Base-by-base conservation (phyloP, 2,888 invertebrate species). In the Priocnemis perturbator region DNA sequence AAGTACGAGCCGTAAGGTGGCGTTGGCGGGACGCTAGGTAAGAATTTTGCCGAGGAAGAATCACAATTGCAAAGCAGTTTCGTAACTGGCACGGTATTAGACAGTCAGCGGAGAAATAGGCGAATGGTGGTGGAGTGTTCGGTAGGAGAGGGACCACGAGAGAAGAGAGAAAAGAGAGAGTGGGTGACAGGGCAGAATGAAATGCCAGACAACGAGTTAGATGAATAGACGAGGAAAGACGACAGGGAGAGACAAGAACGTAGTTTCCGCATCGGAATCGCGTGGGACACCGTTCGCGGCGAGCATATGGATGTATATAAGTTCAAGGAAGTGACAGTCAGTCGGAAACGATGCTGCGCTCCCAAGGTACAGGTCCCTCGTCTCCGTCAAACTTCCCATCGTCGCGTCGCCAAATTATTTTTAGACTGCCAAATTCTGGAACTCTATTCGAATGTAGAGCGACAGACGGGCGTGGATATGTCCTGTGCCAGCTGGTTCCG, bases 21-120 rank as follows among this genome's bases (percentile, higher is more conserved):
- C 44, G 55, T 62, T 48, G 53, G 63, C 53, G 56, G 62, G 62
- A 60, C 67, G 37, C 47, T 61, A 69, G 58, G 69, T 71, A 74
- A 73, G 77, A 78, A 78, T 78, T 79, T 73, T 60, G 55, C 66
- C 69, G 64, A 64, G 64, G 73, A 82, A 75, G 82, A 81, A 83
- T 83, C 78, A 82, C 80, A 82, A 83, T 83, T 82, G 81, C 83
- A 79, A 81, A 83, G 73, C 74, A 82, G 81, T 78, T 82, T 79
- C 77, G 83, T 83, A 82, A 82, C 79, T 79, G 78, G 72, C 63
- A 69, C 77, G 74, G 77, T 82, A 83, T 82, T 83, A 83, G 81
- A 79, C 73, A 73, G 79, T 81, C 81, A 69, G 67, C 73, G 68
- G 48, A 66, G 65, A 44, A 47, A 47, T 11, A 57, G 60, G 57